Evolutionary conservation across 2,888 invertebrate genomes (phyloP), one percentile per base, ranked within the genome.

Genomic region (Heteromyza rotundicornis): DNA sequence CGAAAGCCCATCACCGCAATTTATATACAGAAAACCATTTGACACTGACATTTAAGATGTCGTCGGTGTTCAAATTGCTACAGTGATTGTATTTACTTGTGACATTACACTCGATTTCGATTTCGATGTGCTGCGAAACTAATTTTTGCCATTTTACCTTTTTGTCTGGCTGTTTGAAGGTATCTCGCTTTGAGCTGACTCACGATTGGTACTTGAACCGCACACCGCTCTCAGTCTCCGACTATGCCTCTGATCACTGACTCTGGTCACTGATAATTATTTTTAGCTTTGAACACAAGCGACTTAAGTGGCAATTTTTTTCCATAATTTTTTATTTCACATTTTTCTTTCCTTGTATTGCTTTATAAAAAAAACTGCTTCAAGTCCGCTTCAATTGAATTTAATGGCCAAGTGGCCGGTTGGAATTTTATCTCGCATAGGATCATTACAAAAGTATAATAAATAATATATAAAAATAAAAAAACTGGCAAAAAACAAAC

Each of bases 171-270:
- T 19, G 14, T 17, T 17, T 47, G 17, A 20, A 51, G 22, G 22
- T 20, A 14, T 22, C 17, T 36, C 3, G 17, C 16, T 19, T 59
- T 47, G 32, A 54, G 60, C 50, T 57, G 40, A 51, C 27, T 49
- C 59, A 60, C 56, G 27, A 35, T 36, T 16, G 32, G 60, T 51
- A 60, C 56, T 57, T 56, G 56, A 60, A 60, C 60, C 56, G 17
- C 51, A 19, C 40, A 24, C n/a, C n/a, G n/a, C n/a, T n/a, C n/a
- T n/a, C n/a, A n/a, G n/a, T n/a, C n/a, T n/a, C n/a, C n/a, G n/a
- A n/a, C n/a, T n/a, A n/a, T n/a, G n/a, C n/a, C n/a, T n/a, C n/a
- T n/a, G n/a, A n/a, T n/a, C n/a, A n/a, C 40, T 36, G 47, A 3
- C 10, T 40, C 40, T 40, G 40, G 2, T n/a, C 40, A n/a, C 8